Evolutionary conservation across 37 sponge, comb jelly and placozoan genomes (phyloP), one percentile per base, ranked within the genome.

Genomic region (Spongia lamella): DNA sequence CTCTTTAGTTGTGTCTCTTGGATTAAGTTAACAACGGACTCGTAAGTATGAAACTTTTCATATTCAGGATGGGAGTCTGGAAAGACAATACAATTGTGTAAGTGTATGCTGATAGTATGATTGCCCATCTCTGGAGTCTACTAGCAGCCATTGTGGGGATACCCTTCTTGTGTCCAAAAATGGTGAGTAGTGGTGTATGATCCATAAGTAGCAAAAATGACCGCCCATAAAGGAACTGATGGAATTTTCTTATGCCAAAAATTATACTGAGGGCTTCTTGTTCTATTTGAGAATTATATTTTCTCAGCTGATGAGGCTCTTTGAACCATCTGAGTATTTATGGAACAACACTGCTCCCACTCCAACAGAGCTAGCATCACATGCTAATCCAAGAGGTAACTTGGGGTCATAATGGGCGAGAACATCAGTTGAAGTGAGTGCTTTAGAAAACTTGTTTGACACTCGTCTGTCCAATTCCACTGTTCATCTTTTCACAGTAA

Each of bases 191-290:
- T 15, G 75, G 75, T 38, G 61, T 73, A 33, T 61, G 75, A 60
- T 73, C 75, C 7, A 60, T 38, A 25, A 34, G 38, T 4, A 73
- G 22, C 31, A 60, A 58, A 37, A 73, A 73, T 11, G 3, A 14
- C 4, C 75, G 4, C 9, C 75, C 75, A 38, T 59, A 73, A 15
- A 73, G 17, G 20, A 33, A 73, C 33, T 73, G 59, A 59, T 73
- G 75, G 17, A 73, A 73, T 7, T 61, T 61, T 59, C 30, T 73
- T 6, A 73, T n/a, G 21, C 61, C 75, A 73, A 59, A 61, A 4
- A 59, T 59, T 9, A 73, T 59, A 22, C 59, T 33, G 19, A 73
- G 38, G 24, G 33, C 61, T 33, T 73, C 61, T 38, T 61, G 61
- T 17, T 73, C 75, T 9, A 73, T 24, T 33, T 73, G 59, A 7